Base-by-base conservation (phyloP, 2,113 vertebrate species). In the Boleophthalmus pectinirostris region DNA sequence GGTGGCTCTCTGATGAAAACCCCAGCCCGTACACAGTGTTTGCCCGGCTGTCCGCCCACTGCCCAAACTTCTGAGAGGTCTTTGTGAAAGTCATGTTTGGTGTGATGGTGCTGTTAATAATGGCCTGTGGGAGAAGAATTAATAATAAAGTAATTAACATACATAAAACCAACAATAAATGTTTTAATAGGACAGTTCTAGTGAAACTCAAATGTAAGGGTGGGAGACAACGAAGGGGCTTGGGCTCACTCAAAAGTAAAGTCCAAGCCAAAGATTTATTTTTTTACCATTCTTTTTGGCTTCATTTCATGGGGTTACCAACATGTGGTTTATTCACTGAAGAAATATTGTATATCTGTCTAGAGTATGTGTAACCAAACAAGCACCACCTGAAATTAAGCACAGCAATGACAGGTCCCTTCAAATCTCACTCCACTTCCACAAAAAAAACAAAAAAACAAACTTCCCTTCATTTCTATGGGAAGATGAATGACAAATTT, bases 1-100 rank as follows among this genome's bases (percentile, higher is more conserved):
- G 95, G 83, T 97, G 95, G 85, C 95, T 93, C 87, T 99, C 97
- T 1, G 96, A 98, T n/a, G 97, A 96, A 94, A 99, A 99, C 90
- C 98, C 98, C 71, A 99, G 94, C 66, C 97, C 98, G 82, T 99
- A 99, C 70, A 99, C 97, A 5, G 98, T 99, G 91, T 99, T 99
- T 0, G 97, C 98, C 71, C 97, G 95, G 90, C 98, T 99, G 91
- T 99, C 98, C 29, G 97, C 97, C 98, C 98, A 99, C 49, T 99
- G 98, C 79, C 98, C 98, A 81, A 99, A 99, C 93, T 99, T 99
- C 92, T 99, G 98, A 24, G 98, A 99, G 68, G 98, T 99, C 93
- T 99, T 99, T 79, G 98, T 99, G 94, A 99, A 99, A 63, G 96
- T 98, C 98, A 99, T 99, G 93, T 99, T 98, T 90, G 98, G 97